Evolutionary conservation across 1,140 invertebrate genomes (phyloP).

Genomic region (Aphelinus certus): DNA sequence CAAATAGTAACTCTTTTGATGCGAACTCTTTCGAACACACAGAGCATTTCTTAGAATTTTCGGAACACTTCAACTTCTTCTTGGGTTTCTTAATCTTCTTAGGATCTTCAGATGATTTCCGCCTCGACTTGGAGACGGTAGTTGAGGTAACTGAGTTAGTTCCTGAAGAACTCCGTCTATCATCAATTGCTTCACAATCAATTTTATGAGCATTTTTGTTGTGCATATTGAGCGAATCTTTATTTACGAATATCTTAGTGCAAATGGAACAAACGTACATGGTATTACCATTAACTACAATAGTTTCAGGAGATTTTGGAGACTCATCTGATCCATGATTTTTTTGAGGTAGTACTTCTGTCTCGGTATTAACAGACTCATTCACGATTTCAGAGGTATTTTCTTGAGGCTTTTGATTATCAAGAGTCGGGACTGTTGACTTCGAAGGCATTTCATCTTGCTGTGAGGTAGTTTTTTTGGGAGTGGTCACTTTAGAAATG

Average conservation of each 20-base stretch:
- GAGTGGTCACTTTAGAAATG: too few species aligned
- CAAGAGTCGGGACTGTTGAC: background rate
- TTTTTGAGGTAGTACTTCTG: too few species aligned
- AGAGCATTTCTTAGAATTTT: slow-evolving; percentile 39
- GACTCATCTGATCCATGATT: too few species aligned
- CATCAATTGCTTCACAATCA: background rate
- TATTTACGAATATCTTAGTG: slow-evolving; percentile 12
- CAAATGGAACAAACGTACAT: slow-evolving; percentile 10
- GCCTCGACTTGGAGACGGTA: background rate
- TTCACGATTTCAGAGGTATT: too few species aligned
- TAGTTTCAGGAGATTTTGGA: background rate
- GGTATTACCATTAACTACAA: slow-evolving; percentile 8
- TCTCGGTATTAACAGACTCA: too few species aligned
- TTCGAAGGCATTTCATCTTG: background rate
- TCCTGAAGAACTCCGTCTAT: background rate
- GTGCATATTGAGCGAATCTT: slow-evolving; percentile 8
- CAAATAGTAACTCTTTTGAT: slow-evolving; percentile 46
- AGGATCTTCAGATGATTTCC: background rate
- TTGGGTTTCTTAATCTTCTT: slow-evolving; percentile 36
- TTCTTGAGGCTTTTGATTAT: too few species aligned
- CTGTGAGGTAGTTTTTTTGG: too few species aligned
- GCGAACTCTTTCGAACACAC: slow-evolving; percentile 52
- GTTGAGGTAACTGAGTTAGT: background rate
- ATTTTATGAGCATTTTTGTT: background rate
- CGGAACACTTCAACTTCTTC: slow-evolving; percentile 33